Evolutionary conservation across 1,140 invertebrate species (phyloP).

Genomic region (Penaeus vannamei): DNA sequence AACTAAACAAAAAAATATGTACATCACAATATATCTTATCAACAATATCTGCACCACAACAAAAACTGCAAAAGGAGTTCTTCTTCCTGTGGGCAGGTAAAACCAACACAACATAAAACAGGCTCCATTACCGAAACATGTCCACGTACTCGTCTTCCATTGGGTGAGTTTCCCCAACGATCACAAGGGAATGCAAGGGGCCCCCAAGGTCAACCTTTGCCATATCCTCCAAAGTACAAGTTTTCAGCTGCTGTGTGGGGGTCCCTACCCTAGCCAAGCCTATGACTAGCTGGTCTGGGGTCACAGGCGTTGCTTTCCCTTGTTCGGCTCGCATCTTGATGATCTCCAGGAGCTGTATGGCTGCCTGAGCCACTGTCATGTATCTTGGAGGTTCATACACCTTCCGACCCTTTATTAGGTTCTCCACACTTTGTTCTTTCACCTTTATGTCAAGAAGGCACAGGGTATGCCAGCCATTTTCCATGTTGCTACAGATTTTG

Average conservation of each 20-base stretch:
- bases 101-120: too few relatives aligned
- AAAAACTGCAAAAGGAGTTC: too few relatives aligned
- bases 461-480: conserved; percentile 92
- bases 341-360: conserved; percentile 85
- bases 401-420: conserved; percentile 88
- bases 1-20: too few relatives aligned
- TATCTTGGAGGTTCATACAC: conserved; percentile 96
- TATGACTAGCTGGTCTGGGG: conserved; percentile 79
- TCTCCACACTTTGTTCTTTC: conserved; percentile 96
- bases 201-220: conserved; percentile 83
- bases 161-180: conserved; percentile 89
- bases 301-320: conserved; percentile 71
- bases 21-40: too few relatives aligned
- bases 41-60: too few relatives aligned
- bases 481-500: conserved; percentile 89
- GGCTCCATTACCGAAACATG: conserved; percentile 60
- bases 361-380: conserved; percentile 91
- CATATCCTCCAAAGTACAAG: conserved; percentile 82
- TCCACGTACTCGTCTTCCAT: conserved; percentile 89
- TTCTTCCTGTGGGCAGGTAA: too few relatives aligned
- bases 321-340: conserved; percentile 73
- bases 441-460: conserved; percentile 96
- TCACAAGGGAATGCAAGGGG: conserved; percentile 94
- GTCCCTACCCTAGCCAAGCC: conserved; percentile 93
- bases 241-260: conserved; percentile 85